Conservation (phyloP, 2,888 invertebrate species). For the Oegoconia quadripuncta region DNA sequence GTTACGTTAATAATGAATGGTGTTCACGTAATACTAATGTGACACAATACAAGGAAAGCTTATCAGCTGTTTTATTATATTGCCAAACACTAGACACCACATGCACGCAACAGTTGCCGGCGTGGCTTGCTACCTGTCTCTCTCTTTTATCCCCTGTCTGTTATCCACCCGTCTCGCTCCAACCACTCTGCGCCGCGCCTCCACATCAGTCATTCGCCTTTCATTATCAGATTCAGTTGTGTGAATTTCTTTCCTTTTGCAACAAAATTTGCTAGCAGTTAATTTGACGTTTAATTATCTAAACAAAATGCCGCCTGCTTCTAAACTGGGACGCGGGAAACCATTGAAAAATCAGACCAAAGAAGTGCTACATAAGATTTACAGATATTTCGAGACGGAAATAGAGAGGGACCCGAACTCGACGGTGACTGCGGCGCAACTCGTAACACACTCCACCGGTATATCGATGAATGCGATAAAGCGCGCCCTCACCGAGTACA, state of each 20-base stretch:
- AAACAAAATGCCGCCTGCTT: constrained; percentile 31
- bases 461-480: constrained; percentile 33
- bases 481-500: constrained; percentile 27
- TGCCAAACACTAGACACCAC: not conserved
- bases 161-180: constrained; percentile 18
- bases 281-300: no score
- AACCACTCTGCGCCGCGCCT: constrained; percentile 2
- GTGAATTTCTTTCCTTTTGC: no score
- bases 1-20: no score
- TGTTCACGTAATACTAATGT: no score
- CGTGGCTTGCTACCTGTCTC: constrained; percentile 14
- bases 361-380: constrained; percentile 32
- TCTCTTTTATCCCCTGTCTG: constrained; percentile 15
- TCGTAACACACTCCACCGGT: constrained; percentile 35
- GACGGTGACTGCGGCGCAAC: constrained; percentile 32
- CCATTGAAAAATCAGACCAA: constrained; percentile 35
- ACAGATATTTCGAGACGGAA: constrained; percentile 33
- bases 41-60: no score
- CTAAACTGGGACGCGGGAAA: constrained; percentile 33
- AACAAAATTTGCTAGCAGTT: no score
- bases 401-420: constrained; percentile 34
- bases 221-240: constrained; percentile 35
- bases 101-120: constrained; percentile 5
- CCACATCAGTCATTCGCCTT: constrained; percentile 34
- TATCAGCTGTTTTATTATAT: not conserved